Evolutionary conservation across 2,113 vertebrate genomes (phyloP), one percentile per base, ranked within the genome.

Genomic region (Odontesthes bonariensis): DNA sequence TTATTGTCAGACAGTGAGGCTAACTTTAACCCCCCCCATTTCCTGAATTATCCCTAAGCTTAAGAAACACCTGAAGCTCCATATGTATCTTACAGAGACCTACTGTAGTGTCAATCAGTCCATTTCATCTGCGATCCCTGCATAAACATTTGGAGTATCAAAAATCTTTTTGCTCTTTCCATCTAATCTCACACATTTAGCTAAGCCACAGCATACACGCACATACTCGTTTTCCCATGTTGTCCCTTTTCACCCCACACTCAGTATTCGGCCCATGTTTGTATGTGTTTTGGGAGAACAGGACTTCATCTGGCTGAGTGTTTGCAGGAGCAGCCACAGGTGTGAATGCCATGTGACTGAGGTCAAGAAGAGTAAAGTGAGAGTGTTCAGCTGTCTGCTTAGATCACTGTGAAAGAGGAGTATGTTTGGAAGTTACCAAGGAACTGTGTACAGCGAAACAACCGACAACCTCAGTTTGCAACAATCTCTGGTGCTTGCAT

Each of bases 381-480:
- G 93, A 94, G 92, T 90, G 89, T 78, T 91, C 94, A 95, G 94
- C 94, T 94, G 94, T 94, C 90, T 46, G 54, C 47, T 74, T 22
- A 67, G 84, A 92, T 95, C 93, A 93, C 82, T 65, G 69, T 89
- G 77, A 83, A 84, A 88, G 81, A 85, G 46, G 84, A 87, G 81
- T 8, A 79, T 62, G 66, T 46, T 85, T 76, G 79, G 69, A 82
- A 83, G 64, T 73, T 64, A 92, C 87, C 53, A 77, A 77, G 73
- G 69, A 73, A 86, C 77, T 76, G 61, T 64, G 80, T 75, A 59
- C 20, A 52, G 69, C 69, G 69, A 81, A 53, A 81, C 74, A 85
- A 85, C 83, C 84, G 83, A 90, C 85, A 65, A 88, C 77, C 69
- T 77, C 20, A 22, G 65, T 56, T 65, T 71, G 58, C 67, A 76